Conservation (phyloP, 2,113 vertebrate species). For the Elephas maximus region DNA sequence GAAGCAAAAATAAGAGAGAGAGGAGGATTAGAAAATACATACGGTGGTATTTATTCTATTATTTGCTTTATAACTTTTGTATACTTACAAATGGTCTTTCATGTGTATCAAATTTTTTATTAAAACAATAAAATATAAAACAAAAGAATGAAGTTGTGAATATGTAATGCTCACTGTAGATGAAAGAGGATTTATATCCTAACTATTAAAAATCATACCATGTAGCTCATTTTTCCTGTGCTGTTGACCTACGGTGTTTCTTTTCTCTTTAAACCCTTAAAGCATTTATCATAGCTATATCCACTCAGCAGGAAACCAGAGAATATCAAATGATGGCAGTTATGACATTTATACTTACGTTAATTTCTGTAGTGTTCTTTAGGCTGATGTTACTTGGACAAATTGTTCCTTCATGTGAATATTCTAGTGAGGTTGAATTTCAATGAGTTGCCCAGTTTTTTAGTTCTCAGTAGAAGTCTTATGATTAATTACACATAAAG, state of each 20-base stretch:
- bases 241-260: neutral
- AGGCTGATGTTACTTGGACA: neutral
- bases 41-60: neutral
- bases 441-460: neutral
- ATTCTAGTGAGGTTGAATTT: neutral
- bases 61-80: neutral
- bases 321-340: slow-evolving; percentile 17
- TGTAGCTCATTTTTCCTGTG: neutral
- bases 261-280: neutral
- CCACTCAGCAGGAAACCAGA: neutral
- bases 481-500: slow-evolving; percentile 50
- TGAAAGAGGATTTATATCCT: neutral
- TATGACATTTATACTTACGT: neutral
- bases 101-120: neutral
- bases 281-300: neutral
- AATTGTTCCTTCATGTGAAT: neutral
- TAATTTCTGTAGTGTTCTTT: slow-evolving; percentile 11
- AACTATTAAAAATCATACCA: neutral
- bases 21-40: neutral
- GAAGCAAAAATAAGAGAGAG: neutral
- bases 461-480: neutral
- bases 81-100: neutral
- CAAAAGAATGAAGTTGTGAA: neutral
- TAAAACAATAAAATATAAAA: neutral
- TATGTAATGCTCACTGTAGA: neutral